These are phyloP conservation scores for Drosophila willistoni DNA, from an alignment of 1,140 invertebrate species.

Conservation along the genomic window DNA sequence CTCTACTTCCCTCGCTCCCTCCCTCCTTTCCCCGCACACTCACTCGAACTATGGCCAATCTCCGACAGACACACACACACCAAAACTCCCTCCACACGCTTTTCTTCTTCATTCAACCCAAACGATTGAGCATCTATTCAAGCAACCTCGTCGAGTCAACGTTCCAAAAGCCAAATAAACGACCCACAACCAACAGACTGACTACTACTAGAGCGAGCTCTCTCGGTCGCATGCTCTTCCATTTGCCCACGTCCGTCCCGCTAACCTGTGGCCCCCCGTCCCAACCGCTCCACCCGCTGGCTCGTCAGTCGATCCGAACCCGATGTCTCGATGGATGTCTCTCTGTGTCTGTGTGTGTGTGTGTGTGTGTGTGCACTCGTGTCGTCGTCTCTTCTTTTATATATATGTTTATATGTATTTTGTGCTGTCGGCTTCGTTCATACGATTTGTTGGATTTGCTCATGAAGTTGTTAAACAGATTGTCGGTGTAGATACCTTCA, in stretches of 20 bases:
- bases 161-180: conserved; percentile 63
- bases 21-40: no score
- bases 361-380: conserved; percentile 25
- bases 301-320: conserved; percentile 26
- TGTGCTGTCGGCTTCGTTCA: conserved; percentile 64
- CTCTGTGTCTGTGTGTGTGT: background rate
- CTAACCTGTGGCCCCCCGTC: conserved; percentile 34
- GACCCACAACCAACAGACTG: conserved; percentile 37
- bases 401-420: background rate
- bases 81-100: conserved; percentile 45
- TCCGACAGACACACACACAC: conserved; percentile 37
- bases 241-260: conserved; percentile 15
- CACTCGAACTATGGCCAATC: conserved; percentile 23
- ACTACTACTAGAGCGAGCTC: background rate
- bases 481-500: conserved; percentile 83
- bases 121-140: conserved; percentile 80
- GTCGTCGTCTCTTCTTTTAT: conserved; percentile 35
- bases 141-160: conserved; percentile 56
- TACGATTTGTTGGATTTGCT: conserved; percentile 83
- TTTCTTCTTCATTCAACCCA: conserved; percentile 77
- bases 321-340: conserved; percentile 13
- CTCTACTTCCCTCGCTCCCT: conserved; percentile 9
- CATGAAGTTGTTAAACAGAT: conserved; percentile 83
- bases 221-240: conserved; percentile 14
- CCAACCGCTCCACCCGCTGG: no score